Conservation (phyloP, 92 coral and sea anemone genomes). For the Desmophyllum pertusum region DNA sequence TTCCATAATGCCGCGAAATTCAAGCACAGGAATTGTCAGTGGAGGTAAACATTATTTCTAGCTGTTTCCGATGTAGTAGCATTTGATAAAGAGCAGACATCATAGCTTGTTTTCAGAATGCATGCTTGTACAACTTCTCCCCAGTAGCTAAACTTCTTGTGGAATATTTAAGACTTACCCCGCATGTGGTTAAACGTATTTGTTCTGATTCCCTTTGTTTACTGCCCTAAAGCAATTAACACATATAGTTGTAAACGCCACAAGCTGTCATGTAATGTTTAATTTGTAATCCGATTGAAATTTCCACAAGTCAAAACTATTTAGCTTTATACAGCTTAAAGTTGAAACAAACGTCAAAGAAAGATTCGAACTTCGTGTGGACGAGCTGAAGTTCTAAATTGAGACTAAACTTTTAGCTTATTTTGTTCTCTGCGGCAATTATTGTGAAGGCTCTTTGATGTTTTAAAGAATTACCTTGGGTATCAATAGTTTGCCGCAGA, state of each 20-base stretch:
- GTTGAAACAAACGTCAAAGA: background rate
- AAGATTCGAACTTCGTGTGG: background rate
- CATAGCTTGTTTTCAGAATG: background rate
- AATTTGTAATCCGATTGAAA: background rate
- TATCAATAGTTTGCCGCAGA: no score
- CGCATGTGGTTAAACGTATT: constrained; percentile 1
- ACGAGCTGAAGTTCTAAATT: background rate
- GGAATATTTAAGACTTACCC: background rate
- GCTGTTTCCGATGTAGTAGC: background rate
- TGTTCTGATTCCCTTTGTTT: constrained; percentile 4
- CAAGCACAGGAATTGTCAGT: constrained; percentile 40
- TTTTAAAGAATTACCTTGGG: no score
- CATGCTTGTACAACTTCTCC: background rate
- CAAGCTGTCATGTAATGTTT: constrained; percentile 17
- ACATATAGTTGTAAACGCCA: constrained; percentile 9
- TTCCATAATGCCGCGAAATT: constrained; percentile 56
- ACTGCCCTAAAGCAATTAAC: constrained; percentile 4
- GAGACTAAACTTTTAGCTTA: no score
- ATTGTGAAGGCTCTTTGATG: no score
- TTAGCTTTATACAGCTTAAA: background rate
- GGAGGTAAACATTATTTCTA: constrained; percentile 30
- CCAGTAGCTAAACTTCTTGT: no score
- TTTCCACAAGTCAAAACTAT: background rate
- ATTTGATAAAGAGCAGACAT: background rate
- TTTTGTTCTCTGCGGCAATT: no score